A percentile compares a stretch with the other conserved stretches of the same genome.
Evolutionary conservation across 2,113 vertebrate species (phyloP).

Genomic region (Patagioenas fasciata): DNA sequence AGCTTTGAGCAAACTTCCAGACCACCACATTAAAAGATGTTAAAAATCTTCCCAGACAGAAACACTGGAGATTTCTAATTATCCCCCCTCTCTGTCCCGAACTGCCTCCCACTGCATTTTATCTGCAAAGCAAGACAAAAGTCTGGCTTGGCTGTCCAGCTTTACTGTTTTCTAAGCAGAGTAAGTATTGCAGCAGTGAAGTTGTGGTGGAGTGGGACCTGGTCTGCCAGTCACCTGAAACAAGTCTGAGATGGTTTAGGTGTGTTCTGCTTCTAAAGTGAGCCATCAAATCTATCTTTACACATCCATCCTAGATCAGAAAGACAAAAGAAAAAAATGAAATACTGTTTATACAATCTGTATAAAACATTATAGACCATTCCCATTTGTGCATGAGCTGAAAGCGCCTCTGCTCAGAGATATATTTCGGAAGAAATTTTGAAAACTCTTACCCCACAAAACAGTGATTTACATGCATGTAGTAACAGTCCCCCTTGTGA

Average conservation of each 20-base stretch:
- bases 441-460: not conserved
- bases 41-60: not conserved
- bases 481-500: too few species aligned
- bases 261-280: not conserved
- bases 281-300: not conserved
- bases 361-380: not conserved
- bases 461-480: not conserved
- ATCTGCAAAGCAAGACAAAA: not conserved
- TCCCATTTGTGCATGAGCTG: rapidly evolving
- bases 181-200: not conserved
- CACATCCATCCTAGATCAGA: not conserved
- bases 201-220: not conserved
- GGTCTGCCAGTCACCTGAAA: not conserved
- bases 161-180: not conserved
- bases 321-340: not conserved
- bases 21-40: not conserved
- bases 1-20: not conserved
- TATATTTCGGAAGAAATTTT: not conserved
- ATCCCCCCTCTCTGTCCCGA: not conserved
- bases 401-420: not conserved
- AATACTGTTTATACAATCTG: not conserved
- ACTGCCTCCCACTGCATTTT: not conserved
- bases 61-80: not conserved
- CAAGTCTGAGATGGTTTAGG: not conserved
- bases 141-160: not conserved